Evolutionary conservation across 2,888 invertebrate genomes (phyloP).

Genomic region (Imbricaverruca yamaguchii): DNA sequence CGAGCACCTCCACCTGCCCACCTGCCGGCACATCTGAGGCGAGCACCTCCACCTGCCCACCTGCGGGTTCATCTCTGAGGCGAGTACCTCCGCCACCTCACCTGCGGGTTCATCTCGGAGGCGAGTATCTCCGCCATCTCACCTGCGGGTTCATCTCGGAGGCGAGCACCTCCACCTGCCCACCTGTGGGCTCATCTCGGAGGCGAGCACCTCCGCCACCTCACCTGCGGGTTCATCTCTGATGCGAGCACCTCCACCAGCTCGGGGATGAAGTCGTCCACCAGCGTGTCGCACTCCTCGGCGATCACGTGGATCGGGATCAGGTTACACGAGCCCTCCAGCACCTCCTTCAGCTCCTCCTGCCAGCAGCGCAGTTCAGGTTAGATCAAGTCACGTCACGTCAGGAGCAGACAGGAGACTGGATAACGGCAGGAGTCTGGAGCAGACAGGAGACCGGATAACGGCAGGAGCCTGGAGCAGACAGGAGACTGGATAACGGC

Average conservation of each 20-base stretch:
- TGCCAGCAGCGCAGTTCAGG: constrained; percentile 39
- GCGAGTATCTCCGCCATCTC: constrained; percentile 78
- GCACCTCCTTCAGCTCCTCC: constrained; percentile 74
- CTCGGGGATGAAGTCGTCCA: constrained; percentile 78
- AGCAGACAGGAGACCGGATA: neutral
- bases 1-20: constrained; percentile 68
- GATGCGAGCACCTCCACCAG: constrained; percentile 78
- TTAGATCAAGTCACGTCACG: neutral
- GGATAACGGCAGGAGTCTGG: neutral
- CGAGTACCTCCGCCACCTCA: constrained; percentile 68
- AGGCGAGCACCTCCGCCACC: constrained; percentile 73
- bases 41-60: constrained; percentile 68
- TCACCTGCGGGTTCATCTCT: constrained; percentile 77
- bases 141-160: constrained; percentile 86
- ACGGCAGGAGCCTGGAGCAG: neutral
- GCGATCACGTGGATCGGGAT: constrained; percentile 64
- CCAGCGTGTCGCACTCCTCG: constrained; percentile 67
- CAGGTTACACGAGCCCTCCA: constrained; percentile 77
- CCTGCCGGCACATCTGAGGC: constrained; percentile 88
- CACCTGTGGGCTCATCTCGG: constrained; percentile 82
- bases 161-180: constrained; percentile 69
- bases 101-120: constrained; percentile 84
- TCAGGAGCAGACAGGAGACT: no score
- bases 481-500: neutral
- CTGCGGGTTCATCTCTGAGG: constrained; percentile 85